Conservation (phyloP, 2,797 vertebrate species). For the Sciurus vulgaris region DNA sequence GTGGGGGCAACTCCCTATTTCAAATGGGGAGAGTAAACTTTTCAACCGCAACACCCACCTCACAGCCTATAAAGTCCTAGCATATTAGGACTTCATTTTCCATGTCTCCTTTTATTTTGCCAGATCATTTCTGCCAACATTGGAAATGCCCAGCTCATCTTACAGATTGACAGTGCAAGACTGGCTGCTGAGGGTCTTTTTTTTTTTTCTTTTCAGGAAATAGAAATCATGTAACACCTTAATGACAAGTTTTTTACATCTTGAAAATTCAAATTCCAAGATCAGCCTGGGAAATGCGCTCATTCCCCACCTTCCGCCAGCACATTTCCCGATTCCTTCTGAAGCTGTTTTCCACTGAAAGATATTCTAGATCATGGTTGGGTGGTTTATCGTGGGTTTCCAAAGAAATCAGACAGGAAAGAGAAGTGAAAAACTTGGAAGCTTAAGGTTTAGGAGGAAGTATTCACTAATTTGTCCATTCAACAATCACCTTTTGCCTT, state of each 20-base stretch:
- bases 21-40: slow-evolving; percentile 77
- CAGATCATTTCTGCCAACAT: slow-evolving; percentile 92
- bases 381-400: background rate
- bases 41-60: slow-evolving; percentile 74
- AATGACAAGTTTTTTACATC: background rate
- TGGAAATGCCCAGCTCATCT: slow-evolving; percentile 91
- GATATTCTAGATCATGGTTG: too few species aligned
- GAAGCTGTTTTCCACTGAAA: background rate
- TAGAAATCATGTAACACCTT: background rate
- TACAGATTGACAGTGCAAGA: slow-evolving; percentile 94
- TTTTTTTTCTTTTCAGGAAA: background rate
- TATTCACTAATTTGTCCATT: background rate
- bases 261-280: background rate
- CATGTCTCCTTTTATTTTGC: background rate
- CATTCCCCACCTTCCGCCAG: background rate
- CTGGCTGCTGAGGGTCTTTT: slow-evolving; percentile 92
- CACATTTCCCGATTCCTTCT: background rate
- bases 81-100: background rate
- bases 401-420: background rate
- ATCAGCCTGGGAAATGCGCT: background rate
- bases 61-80: slow-evolving; percentile 51
- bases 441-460: background rate
- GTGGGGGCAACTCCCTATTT: background rate
- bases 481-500: background rate
- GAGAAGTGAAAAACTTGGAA: background rate